A percentile compares a stretch with the other conserved stretches of the same genome.
phyloP scores from a whole-genome alignment of 2,797 vertebrate species.

The Ceryle rudis region DNA sequence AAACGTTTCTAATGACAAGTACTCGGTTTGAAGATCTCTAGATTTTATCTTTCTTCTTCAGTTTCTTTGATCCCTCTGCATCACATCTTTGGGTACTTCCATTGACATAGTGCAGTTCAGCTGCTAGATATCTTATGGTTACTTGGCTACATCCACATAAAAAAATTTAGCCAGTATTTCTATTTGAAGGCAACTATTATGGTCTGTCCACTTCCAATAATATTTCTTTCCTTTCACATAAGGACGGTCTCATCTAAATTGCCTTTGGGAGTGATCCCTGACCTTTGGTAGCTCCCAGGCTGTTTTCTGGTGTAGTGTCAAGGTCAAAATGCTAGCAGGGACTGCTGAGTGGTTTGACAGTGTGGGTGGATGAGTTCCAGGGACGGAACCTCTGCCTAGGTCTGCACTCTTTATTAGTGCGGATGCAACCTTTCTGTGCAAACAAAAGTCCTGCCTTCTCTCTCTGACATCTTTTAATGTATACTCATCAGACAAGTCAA shows the following conservation, averaged over 20 bases:
- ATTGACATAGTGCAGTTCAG: not conserved
- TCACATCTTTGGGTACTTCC: not conserved
- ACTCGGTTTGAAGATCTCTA: not conserved
- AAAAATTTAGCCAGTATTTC: not conserved
- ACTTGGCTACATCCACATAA: not conserved
- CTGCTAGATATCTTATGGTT: not conserved
- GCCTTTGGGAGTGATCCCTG: not conserved
- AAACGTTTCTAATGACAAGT: not conserved
- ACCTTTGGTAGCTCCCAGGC: not conserved
- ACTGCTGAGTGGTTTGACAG: not conserved
- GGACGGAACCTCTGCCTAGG: not conserved
- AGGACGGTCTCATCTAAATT: not conserved
- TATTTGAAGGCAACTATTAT: not conserved
- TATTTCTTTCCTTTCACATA: not conserved
- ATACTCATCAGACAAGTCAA: not conserved
- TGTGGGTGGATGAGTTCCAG: not conserved
- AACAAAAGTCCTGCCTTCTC: not conserved
- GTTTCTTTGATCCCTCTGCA: not conserved
- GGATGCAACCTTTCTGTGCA: not conserved
- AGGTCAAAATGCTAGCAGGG: not conserved
- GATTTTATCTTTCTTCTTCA: not conserved
- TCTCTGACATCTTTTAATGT: not conserved
- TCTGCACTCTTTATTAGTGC: not conserved
- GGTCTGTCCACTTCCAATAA: not conserved
- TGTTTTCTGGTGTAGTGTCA: not conserved